Conservation (phyloP, 2,888 invertebrate species). For the Leptinotarsa peninsularis region DNA sequence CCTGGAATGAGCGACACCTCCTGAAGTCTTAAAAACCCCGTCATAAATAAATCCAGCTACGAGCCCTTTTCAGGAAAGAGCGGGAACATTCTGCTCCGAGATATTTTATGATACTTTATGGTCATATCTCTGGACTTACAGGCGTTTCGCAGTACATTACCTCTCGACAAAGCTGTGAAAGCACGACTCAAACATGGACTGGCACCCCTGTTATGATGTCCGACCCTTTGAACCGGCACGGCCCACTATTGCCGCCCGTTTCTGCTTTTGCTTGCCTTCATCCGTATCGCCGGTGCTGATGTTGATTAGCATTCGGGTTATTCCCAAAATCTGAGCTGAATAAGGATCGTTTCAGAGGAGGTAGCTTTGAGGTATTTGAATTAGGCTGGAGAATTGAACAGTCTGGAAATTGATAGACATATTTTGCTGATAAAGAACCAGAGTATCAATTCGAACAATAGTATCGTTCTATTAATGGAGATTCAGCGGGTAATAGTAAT, state of each 20-base stretch:
- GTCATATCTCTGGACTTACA: constrained; percentile 54
- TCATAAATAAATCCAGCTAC: constrained; percentile 28
- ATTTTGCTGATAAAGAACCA: too few species aligned
- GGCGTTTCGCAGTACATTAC: constrained; percentile 60
- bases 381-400: neutral
- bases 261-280: constrained; percentile 16
- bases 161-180: constrained; percentile 57
- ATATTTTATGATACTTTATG: constrained; percentile 47
- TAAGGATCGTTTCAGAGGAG: neutral
- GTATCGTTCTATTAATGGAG: too few species aligned
- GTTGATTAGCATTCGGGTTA: constrained; percentile 1
- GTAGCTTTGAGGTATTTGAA: neutral
- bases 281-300: constrained; percentile 4
- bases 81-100: constrained; percentile 31
- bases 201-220: constrained; percentile 56
- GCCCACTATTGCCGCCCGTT: constrained; percentile 12
- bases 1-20: constrained; percentile 16
- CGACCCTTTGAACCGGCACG: constrained; percentile 28
- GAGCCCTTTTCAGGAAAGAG: constrained; percentile 26
- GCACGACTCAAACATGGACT: constrained; percentile 54
- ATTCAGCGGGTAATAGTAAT: too few species aligned
- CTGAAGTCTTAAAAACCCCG: constrained; percentile 12
- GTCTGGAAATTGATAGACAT: too few species aligned
- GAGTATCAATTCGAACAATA: too few species aligned
- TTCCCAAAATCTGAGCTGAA: neutral